Evolutionary conservation across 1,140 invertebrate species (phyloP), one percentile per base, ranked within the genome.

Genomic region (Rhagoletis zephyria): DNA sequence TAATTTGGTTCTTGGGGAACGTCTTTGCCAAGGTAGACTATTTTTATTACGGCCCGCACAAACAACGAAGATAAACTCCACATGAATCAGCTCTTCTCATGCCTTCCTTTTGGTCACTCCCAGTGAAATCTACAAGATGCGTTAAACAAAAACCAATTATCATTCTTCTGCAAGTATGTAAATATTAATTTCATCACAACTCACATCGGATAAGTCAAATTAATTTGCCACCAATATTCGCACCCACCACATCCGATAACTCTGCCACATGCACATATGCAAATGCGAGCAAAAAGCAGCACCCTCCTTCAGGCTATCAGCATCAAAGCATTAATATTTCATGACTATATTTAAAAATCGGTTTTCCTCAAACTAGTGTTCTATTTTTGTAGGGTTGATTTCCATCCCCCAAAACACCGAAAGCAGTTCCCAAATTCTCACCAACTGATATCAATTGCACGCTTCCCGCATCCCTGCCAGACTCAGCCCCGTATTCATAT

Each of bases 261-360:
- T 56, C 51, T 56, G 1, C 10, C 30, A 30, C 30, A 16, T 4
- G 70, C 6, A 45, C 6, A 10, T n/a, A 16, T 4, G 64, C 7
- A 56, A 3, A 19, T 10, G 48, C 30, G 30, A 30, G 1, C 30
- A 30, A 30, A 30, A 30, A 30, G 30, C 30, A 81, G 56, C 48
- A 59, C 51, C 30, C 30, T 30, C 74, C 74, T 59, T 19, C 16
- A 59, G 12, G 0, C 9, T 5, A 59, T 56, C 16, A 56, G 16
- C n/a, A 14, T 19, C 1, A 30, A 81, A 19, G 5, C 30, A 81
- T 56, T 56, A 81, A 81, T 51, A 19, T 10, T 30, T 56, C 56
- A 81, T 81, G 74, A 56, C 74, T 81, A 56, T 30, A 81, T 81
- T 56, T 48, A 59, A 81, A 81, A 3, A 51, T 81, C 48, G 56